These are phyloP conservation scores for Volucella inflata DNA, from an alignment of 2,888 invertebrate genomes.

Conservation along the genomic window DNA sequence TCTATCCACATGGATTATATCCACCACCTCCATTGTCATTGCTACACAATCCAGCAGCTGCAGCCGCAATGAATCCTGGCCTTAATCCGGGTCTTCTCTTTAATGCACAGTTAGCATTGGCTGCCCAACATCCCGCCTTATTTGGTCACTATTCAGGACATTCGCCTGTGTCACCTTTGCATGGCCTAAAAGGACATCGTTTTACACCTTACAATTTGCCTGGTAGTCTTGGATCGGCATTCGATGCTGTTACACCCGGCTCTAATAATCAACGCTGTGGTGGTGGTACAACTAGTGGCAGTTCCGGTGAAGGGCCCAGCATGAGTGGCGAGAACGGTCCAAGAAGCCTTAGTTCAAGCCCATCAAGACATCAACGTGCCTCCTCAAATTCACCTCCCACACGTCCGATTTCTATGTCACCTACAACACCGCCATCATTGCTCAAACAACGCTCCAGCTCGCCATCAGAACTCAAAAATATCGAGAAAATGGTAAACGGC, in stretches of 20 bases:
- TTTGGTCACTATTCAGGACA: slow-evolving; percentile 89
- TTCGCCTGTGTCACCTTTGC: slow-evolving; percentile 89
- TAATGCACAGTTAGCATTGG: slow-evolving; percentile 94
- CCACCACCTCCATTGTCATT: slow-evolving; percentile 90
- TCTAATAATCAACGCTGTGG: slow-evolving; percentile 83
- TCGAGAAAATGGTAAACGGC: slow-evolving; percentile 99
- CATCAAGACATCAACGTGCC: slow-evolving; percentile 81
- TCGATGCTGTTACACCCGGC: slow-evolving; percentile 94
- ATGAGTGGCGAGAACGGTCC: slow-evolving; percentile 80
- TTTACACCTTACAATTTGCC: slow-evolving; percentile 96
- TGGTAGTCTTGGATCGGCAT: slow-evolving; percentile 91
- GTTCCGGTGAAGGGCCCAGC: slow-evolving; percentile 77
- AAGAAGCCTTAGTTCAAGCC: slow-evolving; percentile 83
- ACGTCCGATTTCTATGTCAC: slow-evolving; percentile 84
- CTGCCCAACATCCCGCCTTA: slow-evolving; percentile 92
- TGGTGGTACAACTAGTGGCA: slow-evolving; percentile 75
- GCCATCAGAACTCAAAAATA: slow-evolving; percentile 93
- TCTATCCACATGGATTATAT: slow-evolving; percentile 95
- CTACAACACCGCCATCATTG: slow-evolving; percentile 84
- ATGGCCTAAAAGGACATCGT: slow-evolving; percentile 90
- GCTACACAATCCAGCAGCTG: slow-evolving; percentile 86
- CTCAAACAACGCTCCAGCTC: slow-evolving; percentile 82
- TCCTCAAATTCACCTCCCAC: slow-evolving; percentile 83
- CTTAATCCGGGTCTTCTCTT: slow-evolving; percentile 93
- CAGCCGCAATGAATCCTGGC: slow-evolving; percentile 85